Base-by-base conservation (phyloP, 2,113 vertebrate species). In the Centrocercus urophasianus region DNA sequence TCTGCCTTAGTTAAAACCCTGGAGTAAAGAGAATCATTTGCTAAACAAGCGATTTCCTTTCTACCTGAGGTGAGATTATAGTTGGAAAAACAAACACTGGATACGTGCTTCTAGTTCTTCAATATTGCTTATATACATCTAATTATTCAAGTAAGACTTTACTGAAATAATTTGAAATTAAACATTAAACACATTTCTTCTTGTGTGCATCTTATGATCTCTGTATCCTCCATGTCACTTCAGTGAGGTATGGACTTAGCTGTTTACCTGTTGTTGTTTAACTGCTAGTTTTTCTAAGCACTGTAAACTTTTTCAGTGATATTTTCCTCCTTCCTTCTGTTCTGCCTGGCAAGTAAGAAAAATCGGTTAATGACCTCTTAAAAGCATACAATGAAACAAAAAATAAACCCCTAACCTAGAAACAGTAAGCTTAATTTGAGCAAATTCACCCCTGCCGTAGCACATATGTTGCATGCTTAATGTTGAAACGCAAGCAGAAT, bases 291-390 rank as follows among this genome's bases (percentile, higher is more conserved):
- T 90, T 86, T 40, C 15, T 52, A 69, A 63, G 25, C 64, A 64
- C 38, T 76, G 28, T 42, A 63, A 73, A 6, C 4, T 30, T 81
- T 11, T 40, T n/a, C 22, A 81, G 6, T 63, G 4, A 36, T 60
- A 30, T 10, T 2, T 3, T 5, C 0, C 0, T 2, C 1, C 10
- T 34, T 59, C 76, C 65, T 59, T 8, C 17, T 5, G 1, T 78
- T 81, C 24, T n/a, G 4, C 34, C 21, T 36, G 34, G 24, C 69
- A 71, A 71, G 10, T 71, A 60, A 71, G 91, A 91, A n/a, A 11
- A 10, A 42, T 73, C 40, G 21, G 18, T 84, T 93, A 86, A 70
- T 70, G n/a, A 78, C 27, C 21, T 50, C 81, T 90, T 0, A 19
- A 80, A 82, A 91, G 59, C 9, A 2, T 36, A 30, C 30, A 67